phyloP scores from a whole-genome alignment of 2,888 invertebrate species.

The Caenorhabditis angaria region DNA sequence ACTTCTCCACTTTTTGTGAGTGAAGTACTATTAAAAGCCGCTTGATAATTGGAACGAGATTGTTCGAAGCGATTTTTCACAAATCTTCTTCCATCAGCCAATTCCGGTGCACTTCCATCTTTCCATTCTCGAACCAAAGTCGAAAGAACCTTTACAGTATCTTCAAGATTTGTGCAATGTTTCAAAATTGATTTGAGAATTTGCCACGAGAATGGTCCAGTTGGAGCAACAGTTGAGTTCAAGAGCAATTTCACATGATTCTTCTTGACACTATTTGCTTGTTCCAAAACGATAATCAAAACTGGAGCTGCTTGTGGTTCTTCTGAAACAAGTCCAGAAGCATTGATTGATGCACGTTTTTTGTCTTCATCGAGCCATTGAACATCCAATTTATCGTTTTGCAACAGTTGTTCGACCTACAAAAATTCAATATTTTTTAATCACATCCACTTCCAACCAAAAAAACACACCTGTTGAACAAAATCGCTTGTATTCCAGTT shows the following conservation, averaged over 20 bases:
- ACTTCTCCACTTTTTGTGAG: slow-evolving; percentile 20
- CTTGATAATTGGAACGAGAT: slow-evolving; percentile 26
- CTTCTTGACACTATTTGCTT: slow-evolving; percentile 15
- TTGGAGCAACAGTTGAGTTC: slow-evolving; percentile 34
- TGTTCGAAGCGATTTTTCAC: slow-evolving; percentile 29
- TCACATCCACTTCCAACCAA: neutral
- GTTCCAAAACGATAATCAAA: slow-evolving; percentile 26
- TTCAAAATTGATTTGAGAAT: slow-evolving; percentile 33
- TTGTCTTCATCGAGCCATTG: slow-evolving; percentile 48
- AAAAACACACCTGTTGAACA: slow-evolving; percentile 17
- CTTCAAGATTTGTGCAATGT: slow-evolving; percentile 19
- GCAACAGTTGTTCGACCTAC: slow-evolving; percentile 26
- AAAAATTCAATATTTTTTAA: neutral
- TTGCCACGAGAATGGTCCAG: slow-evolving; percentile 35
- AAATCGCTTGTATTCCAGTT: slow-evolving; percentile 34
- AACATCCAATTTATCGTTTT: slow-evolving; percentile 28
- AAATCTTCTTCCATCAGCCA: neutral
- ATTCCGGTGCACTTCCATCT: slow-evolving; percentile 23
- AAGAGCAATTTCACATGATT: slow-evolving; percentile 31
- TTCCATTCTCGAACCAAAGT: slow-evolving; percentile 37
- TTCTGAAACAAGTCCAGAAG: slow-evolving; percentile 22
- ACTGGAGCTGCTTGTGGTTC: slow-evolving; percentile 22
- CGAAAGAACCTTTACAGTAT: slow-evolving; percentile 19
- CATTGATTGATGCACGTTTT: slow-evolving; percentile 40
- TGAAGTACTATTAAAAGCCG: slow-evolving; percentile 23